phyloP scores from a whole-genome alignment of 2,888 invertebrate species.

The Netelia melanura region DNA sequence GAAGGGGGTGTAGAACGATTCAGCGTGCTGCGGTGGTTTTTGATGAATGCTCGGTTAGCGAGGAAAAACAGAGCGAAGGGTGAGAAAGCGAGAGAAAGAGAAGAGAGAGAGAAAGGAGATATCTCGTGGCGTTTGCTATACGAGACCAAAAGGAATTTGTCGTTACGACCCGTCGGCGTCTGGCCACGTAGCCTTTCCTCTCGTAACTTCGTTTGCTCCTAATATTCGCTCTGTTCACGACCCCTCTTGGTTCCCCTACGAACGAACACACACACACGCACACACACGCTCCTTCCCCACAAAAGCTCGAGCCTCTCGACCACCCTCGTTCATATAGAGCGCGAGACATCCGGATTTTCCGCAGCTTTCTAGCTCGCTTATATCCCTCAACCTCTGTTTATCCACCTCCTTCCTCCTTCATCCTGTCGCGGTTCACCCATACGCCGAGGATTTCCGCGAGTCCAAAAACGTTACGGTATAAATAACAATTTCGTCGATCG shows the following conservation, averaged over 20 bases:
- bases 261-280: conserved; percentile 19
- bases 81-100: conserved; percentile 5
- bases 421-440: conserved; percentile 3
- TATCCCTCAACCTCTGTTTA: neutral
- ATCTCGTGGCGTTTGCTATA: conserved; percentile 38
- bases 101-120: conserved; percentile 11
- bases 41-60: conserved; percentile 44
- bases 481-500: conserved; percentile 66
- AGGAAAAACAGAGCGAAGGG: neutral
- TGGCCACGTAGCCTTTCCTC: conserved; percentile 53
- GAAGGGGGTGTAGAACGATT: conserved; percentile 23
- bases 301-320: conserved; percentile 1
- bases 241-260: conserved; percentile 5
- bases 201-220: conserved; percentile 69
- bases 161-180: conserved; percentile 54
- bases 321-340: neutral
- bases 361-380: conserved; percentile 30
- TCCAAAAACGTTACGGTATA: conserved; percentile 52
- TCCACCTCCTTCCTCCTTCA: neutral
- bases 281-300: neutral
- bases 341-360: conserved; percentile 34
- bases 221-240: conserved; percentile 49
- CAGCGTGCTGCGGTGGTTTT: conserved; percentile 33
- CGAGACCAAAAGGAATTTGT: conserved; percentile 59
- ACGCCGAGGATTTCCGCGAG: conserved; percentile 47